These are phyloP conservation scores for Leptopterna dolabrata DNA, from an alignment of 2,888 invertebrate genomes.

Conservation along the genomic window DNA sequence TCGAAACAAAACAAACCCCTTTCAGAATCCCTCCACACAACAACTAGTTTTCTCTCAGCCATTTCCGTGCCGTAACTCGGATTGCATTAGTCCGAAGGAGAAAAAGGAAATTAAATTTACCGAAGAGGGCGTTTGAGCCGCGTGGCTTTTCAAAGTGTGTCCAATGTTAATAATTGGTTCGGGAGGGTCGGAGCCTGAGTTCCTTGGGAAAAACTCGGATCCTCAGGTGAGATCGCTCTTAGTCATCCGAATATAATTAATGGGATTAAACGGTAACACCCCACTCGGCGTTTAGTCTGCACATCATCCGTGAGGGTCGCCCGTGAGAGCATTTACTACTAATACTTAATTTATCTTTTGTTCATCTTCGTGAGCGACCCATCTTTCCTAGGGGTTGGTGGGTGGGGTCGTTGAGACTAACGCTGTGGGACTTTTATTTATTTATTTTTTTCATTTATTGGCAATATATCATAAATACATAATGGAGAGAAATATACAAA, in stretches of 20 bases:
- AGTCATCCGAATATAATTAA: neutral
- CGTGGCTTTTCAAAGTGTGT: slow-evolving; percentile 31
- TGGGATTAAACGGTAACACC: neutral
- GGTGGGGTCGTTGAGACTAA: no score
- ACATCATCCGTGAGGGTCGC: neutral
- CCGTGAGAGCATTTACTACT: neutral
- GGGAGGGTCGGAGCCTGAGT: neutral
- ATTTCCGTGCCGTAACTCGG: neutral
- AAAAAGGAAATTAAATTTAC: neutral
- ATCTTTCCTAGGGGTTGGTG: no score
- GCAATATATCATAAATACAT: no score
- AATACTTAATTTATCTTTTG: no score
- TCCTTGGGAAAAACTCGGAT: slow-evolving; percentile 17
- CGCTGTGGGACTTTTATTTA: no score
- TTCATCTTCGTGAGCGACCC: no score
- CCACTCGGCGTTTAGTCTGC: neutral
- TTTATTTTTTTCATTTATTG: no score
- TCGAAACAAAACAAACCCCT: neutral
- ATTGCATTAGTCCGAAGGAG: neutral
- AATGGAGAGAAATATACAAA: no score
- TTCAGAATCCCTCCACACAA: neutral
- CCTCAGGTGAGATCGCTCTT: neutral
- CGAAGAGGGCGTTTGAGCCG: neutral
- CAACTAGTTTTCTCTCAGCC: neutral
- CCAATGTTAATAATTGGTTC: slow-evolving; percentile 34